Percentiles rank a stretch among this genome's conserved stretches.
These are phyloP conservation scores for Eristalis pertinax DNA, from an alignment of 2,888 invertebrate genomes.

Conservation along the genomic window DNA sequence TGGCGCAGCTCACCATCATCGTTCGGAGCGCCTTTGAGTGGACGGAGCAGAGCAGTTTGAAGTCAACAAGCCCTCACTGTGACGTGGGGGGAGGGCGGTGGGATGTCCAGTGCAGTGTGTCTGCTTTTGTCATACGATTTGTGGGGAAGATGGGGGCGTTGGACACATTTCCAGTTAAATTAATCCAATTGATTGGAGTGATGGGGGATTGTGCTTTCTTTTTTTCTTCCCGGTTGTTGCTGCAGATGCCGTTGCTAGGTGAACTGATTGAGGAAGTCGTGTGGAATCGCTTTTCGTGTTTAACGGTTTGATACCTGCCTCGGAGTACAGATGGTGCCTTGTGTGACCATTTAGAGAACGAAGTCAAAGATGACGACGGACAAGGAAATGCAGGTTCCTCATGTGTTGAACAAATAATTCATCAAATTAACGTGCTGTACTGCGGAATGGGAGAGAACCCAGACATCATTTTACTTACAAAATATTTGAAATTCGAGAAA, in stretches of 20 bases:
- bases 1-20: conserved; percentile 2
- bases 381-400: too few species aligned
- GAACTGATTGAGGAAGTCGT: conserved; percentile 48
- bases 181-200: conserved; percentile 67
- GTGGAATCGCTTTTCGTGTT: conserved; percentile 42
- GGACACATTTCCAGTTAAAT: conserved; percentile 62
- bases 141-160: conserved; percentile 1
- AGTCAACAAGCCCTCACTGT: conserved; percentile 8
- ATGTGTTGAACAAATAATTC: too few species aligned
- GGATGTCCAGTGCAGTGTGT: conserved; percentile 44
- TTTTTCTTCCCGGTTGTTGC: conserved; percentile 22
- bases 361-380: neutral
- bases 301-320: neutral
- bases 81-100: too few species aligned
- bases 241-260: neutral
- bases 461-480: too few species aligned
- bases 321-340: neutral
- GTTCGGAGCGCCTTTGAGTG: conserved; percentile 6
- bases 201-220: conserved; percentile 15
- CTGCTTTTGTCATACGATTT: conserved; percentile 62
- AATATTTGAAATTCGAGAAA: too few species aligned
- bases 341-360: neutral
- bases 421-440: too few species aligned
- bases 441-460: too few species aligned
- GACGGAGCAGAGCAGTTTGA: neutral